A percentile compares a stretch with the other conserved stretches of the same genome.
Evolutionary conservation across 2,888 invertebrate genomes (phyloP).

Genomic region (Drosophila pullipes): DNA sequence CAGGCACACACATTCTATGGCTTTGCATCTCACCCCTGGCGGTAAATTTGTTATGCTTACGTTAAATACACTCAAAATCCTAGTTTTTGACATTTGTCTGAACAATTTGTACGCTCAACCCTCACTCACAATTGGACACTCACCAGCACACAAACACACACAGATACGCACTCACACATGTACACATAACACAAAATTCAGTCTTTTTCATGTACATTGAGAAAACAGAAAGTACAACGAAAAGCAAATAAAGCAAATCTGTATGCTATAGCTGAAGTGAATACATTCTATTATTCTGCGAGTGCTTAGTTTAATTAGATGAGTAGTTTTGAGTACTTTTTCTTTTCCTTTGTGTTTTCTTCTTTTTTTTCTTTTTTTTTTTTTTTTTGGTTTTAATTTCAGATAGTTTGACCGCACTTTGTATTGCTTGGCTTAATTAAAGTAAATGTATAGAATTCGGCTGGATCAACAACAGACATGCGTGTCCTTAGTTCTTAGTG

Average conservation of each 20-base stretch:
- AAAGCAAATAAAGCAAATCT: conserved; percentile 28
- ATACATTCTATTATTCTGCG: conserved; percentile 22
- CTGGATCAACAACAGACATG: conserved; percentile 15
- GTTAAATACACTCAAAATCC: conserved; percentile 9
- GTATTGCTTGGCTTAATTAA: conserved; percentile 11
- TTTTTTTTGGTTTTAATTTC: conserved; percentile 9
- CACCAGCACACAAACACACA: not conserved
- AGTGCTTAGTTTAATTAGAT: conserved; percentile 36
- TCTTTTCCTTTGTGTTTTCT: not conserved
- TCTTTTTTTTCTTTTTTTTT: not conserved
- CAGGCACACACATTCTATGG: not conserved
- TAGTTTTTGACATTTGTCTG: conserved; percentile 4
- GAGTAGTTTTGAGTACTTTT: conserved; percentile 21
- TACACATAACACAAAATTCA: conserved; percentile 57
- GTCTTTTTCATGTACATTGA: conserved; percentile 68
- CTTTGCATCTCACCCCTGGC: not conserved
- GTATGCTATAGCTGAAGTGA: conserved; percentile 23
- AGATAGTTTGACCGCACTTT: conserved; percentile 23
- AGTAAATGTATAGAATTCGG: conserved; percentile 18
- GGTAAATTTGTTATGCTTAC: conserved; percentile 8
- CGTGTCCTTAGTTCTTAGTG: conserved; percentile 14
- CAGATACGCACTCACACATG: conserved; percentile 13
- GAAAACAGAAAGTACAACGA: conserved; percentile 27
- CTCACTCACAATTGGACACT: not conserved
- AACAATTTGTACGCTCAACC: conserved; percentile 10